Evolutionary conservation across 2,113 vertebrate genomes (phyloP).

Genomic region (Thymallus thymallus): DNA sequence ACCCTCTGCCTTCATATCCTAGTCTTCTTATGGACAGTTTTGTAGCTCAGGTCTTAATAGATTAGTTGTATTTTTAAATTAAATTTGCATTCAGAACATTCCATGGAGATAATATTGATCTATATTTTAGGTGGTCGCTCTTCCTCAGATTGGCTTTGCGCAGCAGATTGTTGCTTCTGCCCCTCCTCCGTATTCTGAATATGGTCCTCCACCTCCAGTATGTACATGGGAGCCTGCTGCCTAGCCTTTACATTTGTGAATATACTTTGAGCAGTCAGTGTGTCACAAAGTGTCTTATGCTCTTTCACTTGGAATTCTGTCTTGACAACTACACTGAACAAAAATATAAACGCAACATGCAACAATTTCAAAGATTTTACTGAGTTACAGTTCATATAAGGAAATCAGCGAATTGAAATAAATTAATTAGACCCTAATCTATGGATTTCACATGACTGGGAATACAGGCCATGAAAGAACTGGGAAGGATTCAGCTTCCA

Average conservation of each 20-base stretch:
- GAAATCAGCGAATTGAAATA: too few species aligned
- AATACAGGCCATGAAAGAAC: too few species aligned
- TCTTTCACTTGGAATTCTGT: too few species aligned
- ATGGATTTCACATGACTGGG: too few species aligned
- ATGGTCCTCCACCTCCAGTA: conserved; percentile 69
- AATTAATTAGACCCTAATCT: too few species aligned
- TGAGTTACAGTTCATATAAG: too few species aligned
- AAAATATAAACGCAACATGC: too few species aligned
- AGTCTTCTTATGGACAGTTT: not conserved
- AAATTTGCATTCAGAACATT: not conserved
- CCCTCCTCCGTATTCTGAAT: conserved; percentile 73
- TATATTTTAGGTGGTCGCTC: conserved; percentile 55
- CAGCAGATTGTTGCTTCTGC: conserved; percentile 68
- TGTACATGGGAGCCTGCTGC: not conserved
- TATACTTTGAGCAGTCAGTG: not conserved
- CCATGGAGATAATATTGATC: not conserved
- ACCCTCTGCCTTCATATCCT: not conserved
- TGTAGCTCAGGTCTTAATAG: not conserved
- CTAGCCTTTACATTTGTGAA: not conserved
- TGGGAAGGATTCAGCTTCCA: too few species aligned
- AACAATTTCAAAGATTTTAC: too few species aligned
- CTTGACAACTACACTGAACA: too few species aligned
- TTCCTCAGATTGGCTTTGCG: conserved; percentile 63
- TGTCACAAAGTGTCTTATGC: not conserved
- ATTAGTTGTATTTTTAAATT: not conserved